A percentile compares a stretch with the other conserved stretches of the same genome.
Evolutionary conservation across 2,113 vertebrate genomes (phyloP).

Genomic region (Athene cunicularia): DNA sequence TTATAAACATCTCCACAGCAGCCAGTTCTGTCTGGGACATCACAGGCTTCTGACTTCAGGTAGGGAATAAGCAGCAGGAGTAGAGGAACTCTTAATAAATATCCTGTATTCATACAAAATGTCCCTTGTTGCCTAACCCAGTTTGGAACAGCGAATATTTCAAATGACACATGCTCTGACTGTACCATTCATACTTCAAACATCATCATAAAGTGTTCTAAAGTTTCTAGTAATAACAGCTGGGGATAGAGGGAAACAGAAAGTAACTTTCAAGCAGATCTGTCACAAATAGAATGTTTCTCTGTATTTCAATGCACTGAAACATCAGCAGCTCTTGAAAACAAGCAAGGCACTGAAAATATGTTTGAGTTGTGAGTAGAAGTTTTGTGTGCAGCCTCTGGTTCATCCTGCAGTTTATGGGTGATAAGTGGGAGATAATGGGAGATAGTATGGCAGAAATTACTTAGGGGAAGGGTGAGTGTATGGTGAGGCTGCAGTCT

Average conservation of each 20-base stretch:
- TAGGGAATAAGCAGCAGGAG: conserved; percentile 47
- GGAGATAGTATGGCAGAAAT: not conserved
- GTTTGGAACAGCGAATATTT: conserved; percentile 63
- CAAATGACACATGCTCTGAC: conserved; percentile 34
- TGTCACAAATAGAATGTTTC: conserved; percentile 20
- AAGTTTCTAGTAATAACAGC: conserved; percentile 55
- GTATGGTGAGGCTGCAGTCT: not conserved
- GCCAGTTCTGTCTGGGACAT: conserved; percentile 29
- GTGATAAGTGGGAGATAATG: not conserved
- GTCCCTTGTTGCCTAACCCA: conserved; percentile 63
- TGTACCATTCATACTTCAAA: conserved; percentile 44
- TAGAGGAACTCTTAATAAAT: conserved; percentile 47
- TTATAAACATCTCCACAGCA: conserved; percentile 26
- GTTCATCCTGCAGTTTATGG: not conserved
- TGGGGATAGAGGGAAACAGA: conserved; percentile 29
- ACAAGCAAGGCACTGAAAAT: not conserved
- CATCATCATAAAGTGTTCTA: not conserved
- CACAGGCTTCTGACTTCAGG: conserved; percentile 44
- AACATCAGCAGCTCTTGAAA: conserved; percentile 31
- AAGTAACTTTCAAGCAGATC: conserved; percentile 43
- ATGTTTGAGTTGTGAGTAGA: not conserved
- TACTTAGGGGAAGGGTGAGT: not conserved
- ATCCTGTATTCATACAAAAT: conserved; percentile 35
- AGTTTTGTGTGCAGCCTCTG: not conserved
- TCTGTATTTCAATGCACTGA: not conserved